Evolutionary conservation across 1,140 invertebrate genomes (phyloP).

Genomic region (Dendroctonus valens): DNA sequence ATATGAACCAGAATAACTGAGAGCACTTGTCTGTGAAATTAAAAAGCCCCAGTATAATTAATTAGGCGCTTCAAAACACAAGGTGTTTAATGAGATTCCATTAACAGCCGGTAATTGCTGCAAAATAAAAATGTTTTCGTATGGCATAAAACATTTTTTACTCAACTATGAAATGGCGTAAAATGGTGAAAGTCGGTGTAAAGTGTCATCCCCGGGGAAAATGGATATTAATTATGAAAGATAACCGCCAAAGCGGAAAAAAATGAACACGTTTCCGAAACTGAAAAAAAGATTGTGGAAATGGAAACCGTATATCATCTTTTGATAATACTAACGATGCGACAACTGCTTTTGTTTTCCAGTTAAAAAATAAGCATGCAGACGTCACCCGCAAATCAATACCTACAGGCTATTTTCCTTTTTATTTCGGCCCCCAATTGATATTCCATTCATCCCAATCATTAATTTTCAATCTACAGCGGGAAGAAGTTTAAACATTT

Average conservation of each 20-base stretch:
- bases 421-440: no score
- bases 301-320: slow-evolving; percentile 23
- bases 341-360: slow-evolving; percentile 18
- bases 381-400: slow-evolving; percentile 6
- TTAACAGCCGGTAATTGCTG: slow-evolving; percentile 14
- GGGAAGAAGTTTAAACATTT: no score
- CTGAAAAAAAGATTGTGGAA: slow-evolving; percentile 27
- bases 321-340: slow-evolving; percentile 24
- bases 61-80: slow-evolving; percentile 19
- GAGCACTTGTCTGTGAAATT: slow-evolving; percentile 10
- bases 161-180: slow-evolving; percentile 21
- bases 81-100: slow-evolving; percentile 12
- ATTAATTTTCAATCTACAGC: no score
- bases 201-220: slow-evolving; percentile 23
- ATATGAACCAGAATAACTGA: slow-evolving; percentile 8
- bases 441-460: no score
- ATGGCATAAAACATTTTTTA: slow-evolving; percentile 24
- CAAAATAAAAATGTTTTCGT: slow-evolving; percentile 24
- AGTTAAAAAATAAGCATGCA: slow-evolving; percentile 11
- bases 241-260: slow-evolving; percentile 23
- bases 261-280: slow-evolving; percentile 26
- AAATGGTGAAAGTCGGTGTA: slow-evolving; percentile 22
- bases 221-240: slow-evolving; percentile 26
- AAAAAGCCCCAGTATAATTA: slow-evolving; percentile 6
- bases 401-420: not conserved